Conservation (phyloP, 2,797 vertebrate genomes). For the Tenualosa ilisha region DNA sequence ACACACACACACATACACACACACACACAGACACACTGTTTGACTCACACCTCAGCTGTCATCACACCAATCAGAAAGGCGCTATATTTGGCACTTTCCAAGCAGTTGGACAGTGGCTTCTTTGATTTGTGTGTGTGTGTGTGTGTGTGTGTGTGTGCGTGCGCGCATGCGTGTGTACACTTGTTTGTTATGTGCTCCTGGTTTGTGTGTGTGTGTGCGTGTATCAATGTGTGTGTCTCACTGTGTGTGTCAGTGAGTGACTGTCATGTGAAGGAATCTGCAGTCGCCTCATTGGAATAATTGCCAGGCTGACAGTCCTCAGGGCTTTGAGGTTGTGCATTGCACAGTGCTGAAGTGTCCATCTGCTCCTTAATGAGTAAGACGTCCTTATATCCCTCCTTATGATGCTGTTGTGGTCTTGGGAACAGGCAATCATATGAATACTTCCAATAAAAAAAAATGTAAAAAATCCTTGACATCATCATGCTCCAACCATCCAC, state of each 20-base stretch:
- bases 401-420: slow-evolving; percentile 31
- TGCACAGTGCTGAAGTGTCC: background rate
- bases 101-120: slow-evolving; percentile 11
- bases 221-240: slow-evolving; percentile 23
- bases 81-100: slow-evolving; percentile 46
- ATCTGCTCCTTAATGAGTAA: slow-evolving; percentile 17
- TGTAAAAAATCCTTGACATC: background rate
- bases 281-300: slow-evolving; percentile 51
- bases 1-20: background rate
- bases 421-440: background rate
- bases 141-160: slow-evolving; percentile 32
- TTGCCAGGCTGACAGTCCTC: slow-evolving; percentile 34
- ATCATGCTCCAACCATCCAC: background rate
- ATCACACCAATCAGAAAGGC: slow-evolving; percentile 43
- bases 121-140: background rate
- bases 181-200: background rate
- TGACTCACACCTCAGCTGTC: slow-evolving; percentile 40
- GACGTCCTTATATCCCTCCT: slow-evolving; percentile 1
- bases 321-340: background rate
- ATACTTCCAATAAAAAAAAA: background rate
- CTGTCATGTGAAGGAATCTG: slow-evolving; percentile 53
- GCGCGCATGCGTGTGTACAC: background rate
- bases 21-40: background rate
- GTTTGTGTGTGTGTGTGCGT: background rate
- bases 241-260: background rate